A percentile compares a stretch with the other conserved stretches of the same genome.
Evolutionary conservation across 1,140 invertebrate species (phyloP).

Genomic region (Coenobita brevimanus): DNA sequence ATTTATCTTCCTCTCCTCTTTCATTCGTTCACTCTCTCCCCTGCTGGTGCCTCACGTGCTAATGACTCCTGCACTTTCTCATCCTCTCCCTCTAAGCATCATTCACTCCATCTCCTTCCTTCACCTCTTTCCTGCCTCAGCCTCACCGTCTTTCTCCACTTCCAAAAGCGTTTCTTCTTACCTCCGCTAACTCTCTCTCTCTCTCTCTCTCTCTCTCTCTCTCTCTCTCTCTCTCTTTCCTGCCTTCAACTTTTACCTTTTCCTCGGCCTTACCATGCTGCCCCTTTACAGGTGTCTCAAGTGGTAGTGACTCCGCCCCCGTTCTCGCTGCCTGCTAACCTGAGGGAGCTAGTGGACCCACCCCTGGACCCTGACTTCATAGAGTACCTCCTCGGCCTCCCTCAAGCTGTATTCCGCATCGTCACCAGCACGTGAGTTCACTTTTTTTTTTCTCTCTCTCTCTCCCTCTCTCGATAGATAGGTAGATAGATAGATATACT

Average conservation of each 20-base stretch:
- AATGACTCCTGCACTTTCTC: too few species aligned
- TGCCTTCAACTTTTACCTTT: not conserved
- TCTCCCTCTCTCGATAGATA: too few species aligned
- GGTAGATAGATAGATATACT: too few species aligned
- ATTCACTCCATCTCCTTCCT: too few species aligned
- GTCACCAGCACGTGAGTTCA: conserved; percentile 40
- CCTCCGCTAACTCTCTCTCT: conserved; percentile 4
- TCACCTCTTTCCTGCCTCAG: too few species aligned
- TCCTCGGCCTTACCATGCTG: not conserved
- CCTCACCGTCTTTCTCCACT: too few species aligned
- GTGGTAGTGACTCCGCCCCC: not conserved
- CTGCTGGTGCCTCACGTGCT: too few species aligned
- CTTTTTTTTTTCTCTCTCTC: not conserved
- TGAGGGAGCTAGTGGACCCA: conserved; percentile 21
- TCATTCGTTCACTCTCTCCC: too few species aligned
- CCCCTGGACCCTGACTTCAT: conserved; percentile 20
- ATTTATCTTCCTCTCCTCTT: too few species aligned
- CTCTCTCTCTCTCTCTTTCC: conserved; percentile 17
- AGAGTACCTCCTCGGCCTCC: conserved; percentile 34
- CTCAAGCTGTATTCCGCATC: not conserved
- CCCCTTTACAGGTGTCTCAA: not conserved
- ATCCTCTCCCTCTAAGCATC: too few species aligned
- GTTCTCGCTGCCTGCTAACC: conserved; percentile 6
- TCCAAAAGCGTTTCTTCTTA: not conserved
- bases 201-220: conserved; percentile 22